Percentiles rank a stretch among this genome's conserved stretches.
Evolutionary conservation across 1,140 invertebrate species (phyloP).

Genomic region (Holotrichia oblita): DNA sequence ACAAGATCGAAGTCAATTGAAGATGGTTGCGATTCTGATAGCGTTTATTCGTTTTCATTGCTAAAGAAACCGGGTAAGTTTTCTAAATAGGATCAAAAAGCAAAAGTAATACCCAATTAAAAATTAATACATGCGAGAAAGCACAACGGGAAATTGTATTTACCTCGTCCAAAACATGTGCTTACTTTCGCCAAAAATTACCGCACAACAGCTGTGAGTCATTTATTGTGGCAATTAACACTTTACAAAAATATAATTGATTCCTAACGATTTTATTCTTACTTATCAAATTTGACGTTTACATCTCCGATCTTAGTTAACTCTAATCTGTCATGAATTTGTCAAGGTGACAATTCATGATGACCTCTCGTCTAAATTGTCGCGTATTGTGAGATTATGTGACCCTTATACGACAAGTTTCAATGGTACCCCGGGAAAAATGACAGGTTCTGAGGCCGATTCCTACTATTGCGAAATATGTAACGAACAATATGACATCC

Average conservation of each 20-base stretch:
- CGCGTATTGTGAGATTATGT: conserved; percentile 14
- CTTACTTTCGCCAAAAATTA: too few species aligned
- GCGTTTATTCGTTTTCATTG: not conserved
- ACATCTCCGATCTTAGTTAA: not conserved
- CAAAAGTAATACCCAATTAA: not conserved
- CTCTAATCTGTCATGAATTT: conserved; percentile 20
- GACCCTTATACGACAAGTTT: not conserved
- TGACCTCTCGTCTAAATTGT: conserved; percentile 41
- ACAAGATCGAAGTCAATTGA: not conserved
- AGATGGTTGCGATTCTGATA: conserved; percentile 2
- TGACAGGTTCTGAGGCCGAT: conserved; percentile 28
- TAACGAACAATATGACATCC: conserved; percentile 39
- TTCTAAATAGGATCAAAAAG: not conserved
- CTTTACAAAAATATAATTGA: too few species aligned
- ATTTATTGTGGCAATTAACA: too few species aligned
- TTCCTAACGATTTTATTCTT: not conserved
- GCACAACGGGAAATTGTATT: not conserved
- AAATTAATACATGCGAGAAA: not conserved
- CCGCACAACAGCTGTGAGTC: too few species aligned
- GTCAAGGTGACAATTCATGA: conserved; percentile 32
- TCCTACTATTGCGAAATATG: conserved; percentile 46
- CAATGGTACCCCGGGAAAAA: conserved; percentile 33
- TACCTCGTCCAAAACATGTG: too few species aligned
- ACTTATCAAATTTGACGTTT: not conserved
- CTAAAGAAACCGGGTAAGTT: conserved; percentile 19